Conservation (phyloP, 2,113 vertebrate genomes). For the Erythrolamprus reginae region DNA sequence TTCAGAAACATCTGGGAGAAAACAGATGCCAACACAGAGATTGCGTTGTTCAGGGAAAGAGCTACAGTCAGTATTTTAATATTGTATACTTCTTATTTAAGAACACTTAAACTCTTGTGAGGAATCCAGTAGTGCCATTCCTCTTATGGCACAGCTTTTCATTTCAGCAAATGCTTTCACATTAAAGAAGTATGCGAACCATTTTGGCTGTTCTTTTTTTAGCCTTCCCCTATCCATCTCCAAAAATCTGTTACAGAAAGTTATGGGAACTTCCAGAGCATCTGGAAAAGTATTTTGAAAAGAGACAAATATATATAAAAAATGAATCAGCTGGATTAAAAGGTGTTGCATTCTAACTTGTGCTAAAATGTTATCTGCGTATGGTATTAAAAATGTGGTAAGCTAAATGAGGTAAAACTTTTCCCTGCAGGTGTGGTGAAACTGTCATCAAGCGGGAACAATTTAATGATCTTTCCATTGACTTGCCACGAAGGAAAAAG, state of each 20-base stretch:
- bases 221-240: background rate
- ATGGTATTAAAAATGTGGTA: background rate
- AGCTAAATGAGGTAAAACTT: constrained; percentile 6
- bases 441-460: constrained; percentile 91
- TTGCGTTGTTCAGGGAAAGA: background rate
- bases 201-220: background rate
- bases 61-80: background rate
- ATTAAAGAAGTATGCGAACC: background rate
- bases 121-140: background rate
- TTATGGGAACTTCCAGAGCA: background rate
- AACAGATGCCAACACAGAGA: background rate
- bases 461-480: constrained; percentile 97
- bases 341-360: background rate
- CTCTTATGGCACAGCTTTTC: background rate
- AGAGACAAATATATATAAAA: background rate
- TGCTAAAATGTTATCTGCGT: constrained; percentile 10
- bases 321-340: background rate
- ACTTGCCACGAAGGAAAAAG: constrained; percentile 91
- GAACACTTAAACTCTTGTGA: background rate
- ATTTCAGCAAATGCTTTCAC: background rate
- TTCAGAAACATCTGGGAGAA: background rate
- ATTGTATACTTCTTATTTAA: background rate
- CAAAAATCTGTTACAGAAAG: background rate
- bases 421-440: constrained; percentile 83
- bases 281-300: background rate